Conservation (phyloP, 2,113 vertebrate species). For the Illadopsis cleaveri region DNA sequence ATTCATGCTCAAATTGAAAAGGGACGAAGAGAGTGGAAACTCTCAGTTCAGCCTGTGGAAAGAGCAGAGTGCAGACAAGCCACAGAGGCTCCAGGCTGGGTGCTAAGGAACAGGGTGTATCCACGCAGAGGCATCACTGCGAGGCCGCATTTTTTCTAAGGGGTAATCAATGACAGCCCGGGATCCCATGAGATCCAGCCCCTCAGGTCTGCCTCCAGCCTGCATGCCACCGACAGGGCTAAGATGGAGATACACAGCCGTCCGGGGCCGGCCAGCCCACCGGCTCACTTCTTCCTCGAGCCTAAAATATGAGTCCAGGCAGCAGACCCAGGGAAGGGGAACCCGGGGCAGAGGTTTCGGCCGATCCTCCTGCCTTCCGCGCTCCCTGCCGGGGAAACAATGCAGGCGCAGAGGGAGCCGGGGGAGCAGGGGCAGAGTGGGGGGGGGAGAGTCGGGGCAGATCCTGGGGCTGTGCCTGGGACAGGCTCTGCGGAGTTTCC, state of each 20-base stretch:
- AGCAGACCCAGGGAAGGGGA: background rate
- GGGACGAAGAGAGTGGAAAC: background rate
- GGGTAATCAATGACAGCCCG: background rate
- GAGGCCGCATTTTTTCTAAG: background rate
- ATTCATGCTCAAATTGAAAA: background rate
- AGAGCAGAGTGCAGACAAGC: background rate
- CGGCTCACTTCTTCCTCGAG: background rate
- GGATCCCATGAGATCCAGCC: background rate
- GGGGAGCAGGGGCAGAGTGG: background rate
- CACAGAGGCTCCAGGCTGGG: background rate
- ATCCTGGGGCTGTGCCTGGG: background rate
- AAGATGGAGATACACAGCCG: background rate
- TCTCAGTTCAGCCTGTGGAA: background rate
- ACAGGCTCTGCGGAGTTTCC: background rate
- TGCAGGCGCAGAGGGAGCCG: background rate
- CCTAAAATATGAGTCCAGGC: accelerated
- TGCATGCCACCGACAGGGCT: background rate
- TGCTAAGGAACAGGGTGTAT: background rate
- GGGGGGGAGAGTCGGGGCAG: background rate
- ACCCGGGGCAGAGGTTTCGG: background rate
- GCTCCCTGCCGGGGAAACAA: background rate
- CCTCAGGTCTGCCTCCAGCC: background rate
- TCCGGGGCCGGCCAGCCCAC: background rate
- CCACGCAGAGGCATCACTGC: background rate
- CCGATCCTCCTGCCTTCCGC: background rate